Evolutionary conservation across 2,797 vertebrate genomes (phyloP), one percentile per base, ranked within the genome.

Genomic region (Ptychadena robeensis): DNA sequence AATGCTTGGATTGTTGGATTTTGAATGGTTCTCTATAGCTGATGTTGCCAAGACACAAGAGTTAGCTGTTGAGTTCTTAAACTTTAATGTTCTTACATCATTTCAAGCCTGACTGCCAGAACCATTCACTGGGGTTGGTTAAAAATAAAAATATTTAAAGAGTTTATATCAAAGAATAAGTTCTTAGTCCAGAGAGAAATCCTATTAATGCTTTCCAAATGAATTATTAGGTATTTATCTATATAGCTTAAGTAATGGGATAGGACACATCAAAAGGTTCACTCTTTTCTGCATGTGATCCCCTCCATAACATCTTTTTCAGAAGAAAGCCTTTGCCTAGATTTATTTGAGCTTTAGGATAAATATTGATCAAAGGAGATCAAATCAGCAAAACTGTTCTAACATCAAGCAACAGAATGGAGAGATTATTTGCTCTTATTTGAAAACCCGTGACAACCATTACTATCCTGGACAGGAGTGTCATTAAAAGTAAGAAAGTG

Each of bases 191-290:
- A 35, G 53, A 53, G 65, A 37, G 7, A 66, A 81, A 81, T 74
- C 71, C 32, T 15, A 31, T 38, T 67, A 73, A 48, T 85, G 48
- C 63, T 30, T 61, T 80, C n/a, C 48, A 70, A 73, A 75, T 69
- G 64, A 80, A 65, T 59, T 79, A 80, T 85, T 71, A 53, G 48
- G 65, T 25, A 76, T 76, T 65, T 71, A 80, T 75, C 78, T 53
- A 38, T 80, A 75, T 22, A 64, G 78, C 73, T 76, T 85, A 80
- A 80, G 57, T 76, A 81, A 85, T 76, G 40, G 70, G 57, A 81
- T 81, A 27, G 27, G 83, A 76, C 83, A 85, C 71, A 75, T 85
- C 78, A 85, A 85, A 80, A 64, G 72, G 44, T 25, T 76, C 48
- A 57, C 32, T 65, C 27, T 76, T 75, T 69, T 11, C 65, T 80